Base-by-base conservation (phyloP, 1,140 invertebrate species). In the Scylla paramamosain region DNA sequence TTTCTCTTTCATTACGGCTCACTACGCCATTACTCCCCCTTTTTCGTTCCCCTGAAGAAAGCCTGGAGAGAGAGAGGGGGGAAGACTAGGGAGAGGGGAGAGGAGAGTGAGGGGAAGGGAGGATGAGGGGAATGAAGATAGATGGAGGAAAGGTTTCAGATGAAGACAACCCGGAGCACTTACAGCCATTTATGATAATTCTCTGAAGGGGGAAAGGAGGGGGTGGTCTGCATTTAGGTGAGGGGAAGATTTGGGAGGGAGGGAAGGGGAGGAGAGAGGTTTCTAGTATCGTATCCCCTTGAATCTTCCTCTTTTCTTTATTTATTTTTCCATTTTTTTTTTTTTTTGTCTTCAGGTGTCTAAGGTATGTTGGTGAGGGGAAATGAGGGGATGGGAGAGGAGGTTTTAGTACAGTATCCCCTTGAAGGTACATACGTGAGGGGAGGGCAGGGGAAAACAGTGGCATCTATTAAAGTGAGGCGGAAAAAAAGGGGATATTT, bases 111-210 rank as follows among this genome's bases (percentile, higher is more conserved):
- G 67, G 67, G 25, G n/a, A n/a, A 8, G 67, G 25, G 67, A 7
- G 16, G 25, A 20, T 2, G 20, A n/a, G 67, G 67, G 1, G 67
- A 77, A 77, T 77, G 67, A 77, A n/a, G 67, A 77, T 77, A 77
- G 67, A 77, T n/a, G 67, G 0, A 77, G 67, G 67, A 77, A 77
- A 59, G 52, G 67, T n/a, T n/a, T 77, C 67, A 77, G n/a, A 77
- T 77, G 67, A 77, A 77, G 67, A 77, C 67, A n/a, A n/a, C 25
- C 67, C 25, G 20, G 20, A n/a, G 67, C 67, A 77, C 67, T 77
- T 77, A 77, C 67, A 77, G 67, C 25, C 67, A 77, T 77, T 77
- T 77, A 77, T 77, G 67, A n/a, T 77, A n/a, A 77, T 77, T 25
- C 67, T 20, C 67, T 20, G 25, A 25, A n/a, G 67, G 67, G 67